Conservation (phyloP, 2,797 vertebrate genomes). For the Vireo griseus region DNA sequence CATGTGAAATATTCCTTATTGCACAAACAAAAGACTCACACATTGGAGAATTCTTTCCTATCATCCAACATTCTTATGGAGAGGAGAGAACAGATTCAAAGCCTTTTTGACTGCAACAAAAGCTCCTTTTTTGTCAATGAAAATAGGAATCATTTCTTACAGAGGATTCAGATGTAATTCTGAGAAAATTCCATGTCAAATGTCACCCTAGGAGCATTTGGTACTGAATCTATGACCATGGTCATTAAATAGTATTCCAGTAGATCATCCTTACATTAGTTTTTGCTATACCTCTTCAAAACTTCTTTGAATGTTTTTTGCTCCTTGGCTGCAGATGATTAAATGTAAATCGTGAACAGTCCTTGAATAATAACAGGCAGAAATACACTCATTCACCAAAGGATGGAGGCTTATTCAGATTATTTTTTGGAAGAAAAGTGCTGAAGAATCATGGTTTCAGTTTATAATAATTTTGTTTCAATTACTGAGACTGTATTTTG, state of each 20-base stretch:
- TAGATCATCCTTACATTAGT: background rate
- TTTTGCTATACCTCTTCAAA: background rate
- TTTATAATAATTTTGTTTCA: background rate
- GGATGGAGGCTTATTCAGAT: background rate
- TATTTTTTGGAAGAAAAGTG: background rate
- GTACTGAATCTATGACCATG: background rate
- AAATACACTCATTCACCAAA: background rate
- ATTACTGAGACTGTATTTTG: background rate
- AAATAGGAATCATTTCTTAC: background rate
- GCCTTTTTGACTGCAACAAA: background rate
- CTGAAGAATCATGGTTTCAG: background rate
- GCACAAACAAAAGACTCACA: background rate
- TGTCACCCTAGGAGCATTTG: background rate
- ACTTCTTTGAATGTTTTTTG: background rate
- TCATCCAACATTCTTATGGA: background rate
- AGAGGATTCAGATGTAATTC: background rate
- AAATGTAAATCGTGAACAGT: background rate
- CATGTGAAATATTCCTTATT: background rate
- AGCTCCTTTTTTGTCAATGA: background rate
- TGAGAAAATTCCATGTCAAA: background rate
- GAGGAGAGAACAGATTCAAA: background rate
- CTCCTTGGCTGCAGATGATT: background rate
- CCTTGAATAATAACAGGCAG: background rate
- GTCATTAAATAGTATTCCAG: background rate
- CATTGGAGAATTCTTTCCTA: background rate